Evolutionary conservation across 2,113 vertebrate species (phyloP).

Genomic region (Oplegnathus fasciatus): DNA sequence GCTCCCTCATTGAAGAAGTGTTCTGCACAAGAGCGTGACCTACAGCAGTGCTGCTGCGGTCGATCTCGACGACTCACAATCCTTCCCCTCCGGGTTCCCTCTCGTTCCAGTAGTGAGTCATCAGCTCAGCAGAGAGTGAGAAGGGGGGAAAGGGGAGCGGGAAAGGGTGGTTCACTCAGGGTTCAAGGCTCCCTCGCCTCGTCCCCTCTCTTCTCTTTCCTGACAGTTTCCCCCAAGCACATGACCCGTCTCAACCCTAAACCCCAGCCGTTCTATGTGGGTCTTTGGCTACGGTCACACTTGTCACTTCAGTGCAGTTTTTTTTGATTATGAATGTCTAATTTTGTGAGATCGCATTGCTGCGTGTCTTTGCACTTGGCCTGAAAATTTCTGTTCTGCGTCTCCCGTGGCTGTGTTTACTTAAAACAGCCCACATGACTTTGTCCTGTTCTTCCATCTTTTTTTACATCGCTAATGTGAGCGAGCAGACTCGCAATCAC

Average conservation of each 20-base stretch:
- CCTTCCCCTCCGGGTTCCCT: slow-evolving; percentile 41
- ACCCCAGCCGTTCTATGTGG: slow-evolving; percentile 18
- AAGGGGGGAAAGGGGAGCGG: slow-evolving; percentile 45
- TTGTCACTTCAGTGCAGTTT: slow-evolving; percentile 42
- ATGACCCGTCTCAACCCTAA: slow-evolving; percentile 57
- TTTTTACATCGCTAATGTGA: slow-evolving; percentile 7
- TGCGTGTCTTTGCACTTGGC: neutral
- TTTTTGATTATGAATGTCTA: slow-evolving; percentile 31
- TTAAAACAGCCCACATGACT: slow-evolving; percentile 19
- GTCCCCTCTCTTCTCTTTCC: slow-evolving; percentile 39
- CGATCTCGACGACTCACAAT: slow-evolving; percentile 22
- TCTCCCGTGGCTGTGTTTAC: slow-evolving; percentile 37
- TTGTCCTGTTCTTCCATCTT: slow-evolving; percentile 1
- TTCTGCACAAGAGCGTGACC: neutral
- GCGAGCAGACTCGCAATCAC: neutral
- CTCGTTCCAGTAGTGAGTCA: slow-evolving; percentile 76
- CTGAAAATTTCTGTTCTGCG: neutral
- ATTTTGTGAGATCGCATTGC: slow-evolving; percentile 41
- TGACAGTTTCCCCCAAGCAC: slow-evolving; percentile 55
- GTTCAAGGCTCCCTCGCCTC: slow-evolving; percentile 69
- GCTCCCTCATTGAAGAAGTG: neutral
- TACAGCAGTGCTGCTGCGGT: slow-evolving; percentile 24
- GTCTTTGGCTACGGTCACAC: slow-evolving; percentile 27
- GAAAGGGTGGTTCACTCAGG: slow-evolving; percentile 73
- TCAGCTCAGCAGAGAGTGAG: slow-evolving; percentile 64